Conservation (phyloP, 2,888 invertebrate genomes). For the Drosophila longiperda region DNA sequence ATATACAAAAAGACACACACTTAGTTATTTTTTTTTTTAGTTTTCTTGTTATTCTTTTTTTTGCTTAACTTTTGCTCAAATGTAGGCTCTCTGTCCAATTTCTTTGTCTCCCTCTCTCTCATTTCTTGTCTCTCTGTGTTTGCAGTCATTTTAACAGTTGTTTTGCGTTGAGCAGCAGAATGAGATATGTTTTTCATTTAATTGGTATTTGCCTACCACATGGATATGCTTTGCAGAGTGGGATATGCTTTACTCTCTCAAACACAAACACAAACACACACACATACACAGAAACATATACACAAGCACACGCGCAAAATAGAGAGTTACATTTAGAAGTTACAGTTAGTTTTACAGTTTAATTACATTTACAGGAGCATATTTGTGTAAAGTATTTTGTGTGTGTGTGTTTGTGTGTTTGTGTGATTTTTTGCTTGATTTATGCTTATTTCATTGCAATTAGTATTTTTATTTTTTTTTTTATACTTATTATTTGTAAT, state of each 20-base stretch:
- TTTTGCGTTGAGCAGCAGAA: constrained; percentile 14
- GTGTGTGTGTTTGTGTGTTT: neutral
- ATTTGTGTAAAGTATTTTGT: constrained; percentile 27
- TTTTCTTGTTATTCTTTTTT: constrained; percentile 15
- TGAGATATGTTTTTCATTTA: constrained; percentile 16
- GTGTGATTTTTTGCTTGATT: neutral
- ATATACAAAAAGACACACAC: constrained; percentile 50
- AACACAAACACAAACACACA: constrained; percentile 25
- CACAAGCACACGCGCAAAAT: constrained; percentile 4
- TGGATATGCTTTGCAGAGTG: neutral
- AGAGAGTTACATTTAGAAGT: constrained; percentile 23
- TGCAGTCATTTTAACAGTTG: constrained; percentile 16
- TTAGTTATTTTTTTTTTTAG: constrained; percentile 24
- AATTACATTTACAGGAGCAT: constrained; percentile 53
- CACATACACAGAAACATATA: constrained; percentile 1
- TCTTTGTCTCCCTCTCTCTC: neutral
- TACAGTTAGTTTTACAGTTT: constrained; percentile 33
- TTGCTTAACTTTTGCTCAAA: constrained; percentile 13
- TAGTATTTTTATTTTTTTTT: constrained; percentile 7
- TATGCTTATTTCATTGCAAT: constrained; percentile 27
- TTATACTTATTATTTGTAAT: constrained; percentile 39
- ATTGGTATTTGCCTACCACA: constrained; percentile 24
- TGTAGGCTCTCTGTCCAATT: neutral
- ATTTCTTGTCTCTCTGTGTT: neutral
- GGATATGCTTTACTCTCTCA: constrained; percentile 12